Conservation (phyloP, 2,113 vertebrate species). For the Mugil cephalus region DNA sequence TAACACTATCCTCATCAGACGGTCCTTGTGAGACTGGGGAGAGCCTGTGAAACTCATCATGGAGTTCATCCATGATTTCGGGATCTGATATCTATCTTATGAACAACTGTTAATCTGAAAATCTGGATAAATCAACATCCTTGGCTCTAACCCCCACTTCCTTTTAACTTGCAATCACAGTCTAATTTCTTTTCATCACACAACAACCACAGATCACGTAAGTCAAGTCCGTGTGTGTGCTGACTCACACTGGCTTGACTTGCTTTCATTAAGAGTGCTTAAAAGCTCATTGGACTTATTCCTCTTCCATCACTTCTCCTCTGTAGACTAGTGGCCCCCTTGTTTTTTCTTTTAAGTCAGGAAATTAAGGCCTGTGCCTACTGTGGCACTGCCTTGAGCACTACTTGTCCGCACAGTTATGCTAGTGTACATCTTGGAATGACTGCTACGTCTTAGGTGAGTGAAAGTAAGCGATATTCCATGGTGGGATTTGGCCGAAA, state of each 20-base stretch:
- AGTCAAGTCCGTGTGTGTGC: conserved; percentile 45
- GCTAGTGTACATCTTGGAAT: conserved; percentile 47
- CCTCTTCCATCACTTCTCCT: conserved; percentile 46
- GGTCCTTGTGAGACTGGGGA: conserved; percentile 9
- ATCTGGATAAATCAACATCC: conserved; percentile 21
- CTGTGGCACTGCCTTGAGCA: conserved; percentile 8
- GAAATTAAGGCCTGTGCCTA: conserved; percentile 52
- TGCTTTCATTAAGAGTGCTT: conserved; percentile 71
- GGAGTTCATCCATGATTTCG: background rate
- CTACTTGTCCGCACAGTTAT: background rate
- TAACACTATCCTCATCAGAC: conserved; percentile 1
- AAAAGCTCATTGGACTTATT: conserved; percentile 66
- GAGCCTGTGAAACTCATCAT: conserved; percentile 45
- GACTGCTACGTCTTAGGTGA: conserved; percentile 16
- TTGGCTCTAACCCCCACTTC: conserved; percentile 8
- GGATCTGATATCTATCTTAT: conserved; percentile 13
- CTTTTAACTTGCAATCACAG: conserved; percentile 32
- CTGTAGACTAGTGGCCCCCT: conserved; percentile 23
- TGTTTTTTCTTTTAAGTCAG: conserved; percentile 57
- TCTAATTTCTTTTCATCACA: conserved; percentile 39
- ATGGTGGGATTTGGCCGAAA: background rate
- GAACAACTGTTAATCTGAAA: conserved; percentile 27
- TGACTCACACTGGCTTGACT: conserved; percentile 28
- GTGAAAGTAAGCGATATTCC: conserved; percentile 33
- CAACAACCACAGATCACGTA: conserved; percentile 36